Conservation (phyloP, 1,140 invertebrate genomes). For the Acromyrmex charruanus region DNA sequence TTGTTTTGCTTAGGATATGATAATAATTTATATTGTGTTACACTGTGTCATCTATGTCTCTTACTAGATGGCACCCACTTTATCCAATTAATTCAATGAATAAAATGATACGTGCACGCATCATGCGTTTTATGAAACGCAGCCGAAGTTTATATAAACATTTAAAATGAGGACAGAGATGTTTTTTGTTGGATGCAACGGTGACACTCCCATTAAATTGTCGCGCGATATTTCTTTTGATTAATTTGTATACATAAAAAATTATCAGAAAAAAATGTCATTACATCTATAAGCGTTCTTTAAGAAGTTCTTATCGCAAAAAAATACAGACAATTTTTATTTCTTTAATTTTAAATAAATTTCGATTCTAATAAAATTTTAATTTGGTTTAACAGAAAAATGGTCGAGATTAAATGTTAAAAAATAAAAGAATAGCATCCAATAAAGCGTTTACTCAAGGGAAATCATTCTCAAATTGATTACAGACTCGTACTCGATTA, state of each 20-base stretch:
- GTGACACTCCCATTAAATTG: too few species aligned
- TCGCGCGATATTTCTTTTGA: not conserved
- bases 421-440: not conserved
- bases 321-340: not conserved
- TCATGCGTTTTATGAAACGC: too few species aligned
- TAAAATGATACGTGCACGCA: too few species aligned
- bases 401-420: not conserved
- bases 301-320: not conserved
- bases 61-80: too few species aligned
- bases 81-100: too few species aligned
- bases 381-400: not conserved
- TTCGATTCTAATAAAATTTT: not conserved
- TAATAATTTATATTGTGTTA: too few species aligned
- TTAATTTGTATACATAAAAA: not conserved
- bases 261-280: not conserved
- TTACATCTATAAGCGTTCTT: not conserved
- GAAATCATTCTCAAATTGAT: conserved; percentile 18
- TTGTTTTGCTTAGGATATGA: too few species aligned
- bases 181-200: too few species aligned
- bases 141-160: not conserved
- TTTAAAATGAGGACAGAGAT: not conserved
- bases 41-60: too few species aligned
- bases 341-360: not conserved
- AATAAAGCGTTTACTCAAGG: not conserved
- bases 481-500: not conserved